phyloP scores from a whole-genome alignment of 1,140 invertebrate genomes.

The Geopemphigus sp. region DNA sequence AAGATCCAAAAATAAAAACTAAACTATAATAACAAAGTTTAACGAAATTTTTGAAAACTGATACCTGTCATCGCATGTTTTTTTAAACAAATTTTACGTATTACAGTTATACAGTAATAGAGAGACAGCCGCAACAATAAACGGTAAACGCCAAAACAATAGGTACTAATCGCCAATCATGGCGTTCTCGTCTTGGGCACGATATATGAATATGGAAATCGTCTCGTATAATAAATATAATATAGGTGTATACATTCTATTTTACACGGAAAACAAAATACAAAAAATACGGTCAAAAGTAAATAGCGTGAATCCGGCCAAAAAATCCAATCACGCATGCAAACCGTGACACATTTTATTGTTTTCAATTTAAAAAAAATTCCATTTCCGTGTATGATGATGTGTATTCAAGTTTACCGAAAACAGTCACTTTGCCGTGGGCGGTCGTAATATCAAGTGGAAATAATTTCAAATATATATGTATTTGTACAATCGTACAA shows the following conservation, averaged over 20 bases:
- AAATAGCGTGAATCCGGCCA: slow-evolving; percentile 47
- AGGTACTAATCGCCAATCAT: no score
- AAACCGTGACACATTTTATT: slow-evolving; percentile 47
- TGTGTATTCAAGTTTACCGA: background rate
- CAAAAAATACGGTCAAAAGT: slow-evolving; percentile 27
- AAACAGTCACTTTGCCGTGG: slow-evolving; percentile 18
- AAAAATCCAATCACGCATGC: slow-evolving; percentile 48
- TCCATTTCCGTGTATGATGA: slow-evolving; percentile 44
- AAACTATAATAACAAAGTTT: no score
- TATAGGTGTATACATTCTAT: background rate
- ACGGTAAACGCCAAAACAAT: no score
- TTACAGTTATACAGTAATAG: no score
- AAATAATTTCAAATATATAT: slow-evolving; percentile 28
- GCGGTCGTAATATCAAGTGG: slow-evolving; percentile 22
- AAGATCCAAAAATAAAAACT: no score
- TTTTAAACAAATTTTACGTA: no score
- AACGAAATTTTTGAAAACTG: no score
- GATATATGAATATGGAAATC: slow-evolving; percentile 14
- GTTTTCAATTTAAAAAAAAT: slow-evolving; percentile 41
- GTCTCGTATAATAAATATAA: background rate
- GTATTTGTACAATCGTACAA: background rate
- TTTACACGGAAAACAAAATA: background rate
- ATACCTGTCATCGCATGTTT: no score
- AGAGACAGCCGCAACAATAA: no score
- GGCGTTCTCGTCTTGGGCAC: no score